A percentile compares a stretch with the other conserved stretches of the same genome.
These are phyloP conservation scores for Neofelis nebulosa DNA, from an alignment of 2,113 vertebrate genomes.

Conservation along the genomic window DNA sequence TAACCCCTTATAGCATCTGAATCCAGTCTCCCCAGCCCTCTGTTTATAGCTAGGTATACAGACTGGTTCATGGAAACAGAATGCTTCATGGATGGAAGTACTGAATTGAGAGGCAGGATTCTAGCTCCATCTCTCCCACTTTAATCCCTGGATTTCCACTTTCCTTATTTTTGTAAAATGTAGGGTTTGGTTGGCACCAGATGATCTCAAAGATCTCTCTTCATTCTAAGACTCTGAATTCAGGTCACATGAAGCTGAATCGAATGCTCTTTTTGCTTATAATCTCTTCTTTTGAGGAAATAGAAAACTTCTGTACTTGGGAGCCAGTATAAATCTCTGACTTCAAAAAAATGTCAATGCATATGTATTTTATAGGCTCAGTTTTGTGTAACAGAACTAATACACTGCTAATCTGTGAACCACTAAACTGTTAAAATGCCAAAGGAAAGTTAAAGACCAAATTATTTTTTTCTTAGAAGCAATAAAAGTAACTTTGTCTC, in stretches of 20 bases:
- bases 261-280: background rate
- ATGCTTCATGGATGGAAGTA: background rate
- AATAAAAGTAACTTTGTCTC: slow-evolving; percentile 21
- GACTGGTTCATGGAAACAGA: no score
- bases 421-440: background rate
- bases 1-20: background rate
- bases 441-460: slow-evolving; percentile 19
- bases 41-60: background rate
- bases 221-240: background rate
- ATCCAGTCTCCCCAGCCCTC: background rate
- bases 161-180: background rate
- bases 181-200: background rate
- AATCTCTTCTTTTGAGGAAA: background rate
- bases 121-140: background rate
- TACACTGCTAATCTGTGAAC: background rate
- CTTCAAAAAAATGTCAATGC: background rate
- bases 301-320: background rate
- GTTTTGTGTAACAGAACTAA: background rate
- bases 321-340: background rate
- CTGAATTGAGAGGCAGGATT: background rate
- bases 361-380: background rate
- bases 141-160: background rate
- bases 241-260: background rate
- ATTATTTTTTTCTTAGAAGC: background rate
- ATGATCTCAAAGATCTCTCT: background rate